Evolutionary conservation across 1,140 invertebrate species (phyloP).

Genomic region (Pteromalus puparum): DNA sequence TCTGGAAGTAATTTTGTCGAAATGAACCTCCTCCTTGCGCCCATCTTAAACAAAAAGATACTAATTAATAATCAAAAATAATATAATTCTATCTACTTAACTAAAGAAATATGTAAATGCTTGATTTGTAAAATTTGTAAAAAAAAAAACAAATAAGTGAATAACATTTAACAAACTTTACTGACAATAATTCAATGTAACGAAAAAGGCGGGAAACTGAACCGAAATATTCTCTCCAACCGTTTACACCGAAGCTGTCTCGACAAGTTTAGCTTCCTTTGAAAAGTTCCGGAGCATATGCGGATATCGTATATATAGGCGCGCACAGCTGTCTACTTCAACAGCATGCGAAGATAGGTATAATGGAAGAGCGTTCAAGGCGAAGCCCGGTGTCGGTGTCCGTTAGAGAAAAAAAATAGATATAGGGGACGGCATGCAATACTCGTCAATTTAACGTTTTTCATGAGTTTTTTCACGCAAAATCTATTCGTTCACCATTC

Average conservation of each 20-base stretch:
- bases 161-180: no score
- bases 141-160: background rate
- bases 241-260: background rate
- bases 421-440: background rate
- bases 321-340: background rate
- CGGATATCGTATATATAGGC: background rate
- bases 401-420: background rate
- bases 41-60: slow-evolving; percentile 80
- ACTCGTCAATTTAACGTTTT: background rate
- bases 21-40: slow-evolving; percentile 92
- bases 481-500: background rate
- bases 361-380: background rate
- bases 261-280: no score
- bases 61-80: slow-evolving; percentile 16
- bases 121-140: background rate
- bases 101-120: background rate
- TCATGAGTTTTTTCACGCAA: no score
- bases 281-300: background rate
- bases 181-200: background rate
- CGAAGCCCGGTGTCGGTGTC: background rate
- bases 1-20: slow-evolving; percentile 98
- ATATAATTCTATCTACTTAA: background rate
- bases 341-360: background rate
- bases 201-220: no score
- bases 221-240: background rate